Percentiles rank a stretch among this genome's conserved stretches.
Evolutionary conservation across 2,113 vertebrate species (phyloP).

Genomic region (Pithys albifrons): DNA sequence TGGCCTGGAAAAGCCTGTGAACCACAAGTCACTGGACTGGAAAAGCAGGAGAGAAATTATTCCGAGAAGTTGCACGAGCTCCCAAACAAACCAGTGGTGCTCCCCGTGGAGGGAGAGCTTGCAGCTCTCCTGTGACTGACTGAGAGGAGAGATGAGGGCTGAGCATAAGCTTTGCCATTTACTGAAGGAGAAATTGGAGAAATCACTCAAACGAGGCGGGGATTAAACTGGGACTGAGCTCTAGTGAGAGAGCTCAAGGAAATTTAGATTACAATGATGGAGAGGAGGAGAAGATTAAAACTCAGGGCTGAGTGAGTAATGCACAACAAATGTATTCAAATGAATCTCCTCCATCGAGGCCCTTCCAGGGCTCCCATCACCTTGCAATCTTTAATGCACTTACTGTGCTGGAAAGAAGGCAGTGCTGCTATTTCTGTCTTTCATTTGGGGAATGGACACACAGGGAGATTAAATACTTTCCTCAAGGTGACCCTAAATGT

Average conservation of each 20-base stretch:
- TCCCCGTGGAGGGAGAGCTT: not conserved
- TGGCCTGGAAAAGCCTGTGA: not conserved
- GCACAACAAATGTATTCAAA: slow-evolving; percentile 36
- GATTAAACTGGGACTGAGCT: slow-evolving; percentile 18
- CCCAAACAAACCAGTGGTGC: not conserved
- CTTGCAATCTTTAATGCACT: not conserved
- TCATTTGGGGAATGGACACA: not conserved
- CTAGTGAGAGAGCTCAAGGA: slow-evolving; percentile 2
- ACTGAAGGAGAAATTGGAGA: slow-evolving; percentile 8
- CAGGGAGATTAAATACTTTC: not conserved
- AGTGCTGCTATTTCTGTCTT: slow-evolving; percentile 1
- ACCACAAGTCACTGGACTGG: not conserved
- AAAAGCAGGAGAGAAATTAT: not conserved
- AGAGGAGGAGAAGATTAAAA: slow-evolving; percentile 59
- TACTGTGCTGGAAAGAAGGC: not conserved
- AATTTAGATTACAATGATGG: slow-evolving; percentile 36
- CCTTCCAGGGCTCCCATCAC: not conserved
- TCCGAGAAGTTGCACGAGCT: not conserved
- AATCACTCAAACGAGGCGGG: not conserved
- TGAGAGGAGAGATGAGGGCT: not conserved
- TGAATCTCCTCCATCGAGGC: not conserved
- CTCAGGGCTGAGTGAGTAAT: slow-evolving; percentile 35
- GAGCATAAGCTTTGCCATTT: not conserved
- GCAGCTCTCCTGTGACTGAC: not conserved
- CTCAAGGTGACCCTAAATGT: slow-evolving; percentile 7